These are phyloP conservation scores for Drosophila kokeensis DNA, from an alignment of 2,888 invertebrate species.

Conservation along the genomic window DNA sequence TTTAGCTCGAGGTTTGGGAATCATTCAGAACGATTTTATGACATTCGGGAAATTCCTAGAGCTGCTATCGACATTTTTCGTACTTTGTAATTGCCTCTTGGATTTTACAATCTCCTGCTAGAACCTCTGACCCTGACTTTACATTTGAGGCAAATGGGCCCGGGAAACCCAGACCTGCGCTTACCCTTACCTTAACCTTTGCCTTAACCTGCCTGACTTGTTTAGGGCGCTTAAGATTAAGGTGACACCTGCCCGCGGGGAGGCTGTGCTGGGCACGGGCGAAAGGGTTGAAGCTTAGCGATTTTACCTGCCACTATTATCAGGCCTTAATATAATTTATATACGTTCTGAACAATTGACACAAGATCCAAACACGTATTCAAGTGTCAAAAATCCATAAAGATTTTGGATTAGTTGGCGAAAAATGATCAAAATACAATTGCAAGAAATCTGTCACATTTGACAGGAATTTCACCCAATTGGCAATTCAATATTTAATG, in stretches of 20 bases:
- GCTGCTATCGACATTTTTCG: constrained; percentile 21
- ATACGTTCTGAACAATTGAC: constrained; percentile 24
- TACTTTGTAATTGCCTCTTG: background rate
- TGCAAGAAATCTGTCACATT: background rate
- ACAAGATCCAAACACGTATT: background rate
- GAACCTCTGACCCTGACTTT: constrained; percentile 52
- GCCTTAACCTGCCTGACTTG: background rate
- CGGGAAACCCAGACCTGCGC: constrained; percentile 29
- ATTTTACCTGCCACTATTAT: constrained; percentile 14
- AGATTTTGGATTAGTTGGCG: background rate
- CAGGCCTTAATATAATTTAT: background rate
- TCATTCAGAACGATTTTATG: constrained; percentile 69
- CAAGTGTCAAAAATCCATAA: background rate
- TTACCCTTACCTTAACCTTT: constrained; percentile 2
- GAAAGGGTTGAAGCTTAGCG: constrained; percentile 37
- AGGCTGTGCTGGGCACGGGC: background rate
- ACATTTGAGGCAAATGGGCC: constrained; percentile 22
- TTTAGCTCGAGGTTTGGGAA: constrained; percentile 21
- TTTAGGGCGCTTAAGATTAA: constrained; percentile 13
- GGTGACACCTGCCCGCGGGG: constrained; percentile 49
- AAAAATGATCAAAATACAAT: background rate
- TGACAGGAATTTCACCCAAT: background rate
- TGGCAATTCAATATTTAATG: background rate
- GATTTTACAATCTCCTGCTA: constrained; percentile 14
- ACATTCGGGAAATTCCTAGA: constrained; percentile 63